Evolutionary conservation across 2,113 vertebrate species (phyloP).

Genomic region (Petroica traversi): DNA sequence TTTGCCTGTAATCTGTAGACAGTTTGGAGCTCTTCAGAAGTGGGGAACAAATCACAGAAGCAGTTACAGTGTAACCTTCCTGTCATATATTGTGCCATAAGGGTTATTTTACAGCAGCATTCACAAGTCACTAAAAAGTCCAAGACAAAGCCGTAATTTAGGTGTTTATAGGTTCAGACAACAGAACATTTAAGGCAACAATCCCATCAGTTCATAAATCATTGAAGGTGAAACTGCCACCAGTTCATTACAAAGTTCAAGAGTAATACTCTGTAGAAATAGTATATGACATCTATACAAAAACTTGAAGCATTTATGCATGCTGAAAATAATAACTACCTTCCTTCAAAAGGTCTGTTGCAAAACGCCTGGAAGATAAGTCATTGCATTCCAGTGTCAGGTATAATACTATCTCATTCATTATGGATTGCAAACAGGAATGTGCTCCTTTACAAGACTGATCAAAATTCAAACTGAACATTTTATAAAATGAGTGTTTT

Average conservation of each 20-base stretch:
- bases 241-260: background rate
- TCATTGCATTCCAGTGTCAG: background rate
- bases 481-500: background rate
- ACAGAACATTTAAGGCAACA: background rate
- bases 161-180: background rate
- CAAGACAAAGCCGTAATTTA: background rate
- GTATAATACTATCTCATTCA: background rate
- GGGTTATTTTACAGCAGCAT: background rate
- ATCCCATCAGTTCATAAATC: background rate
- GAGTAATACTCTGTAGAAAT: background rate
- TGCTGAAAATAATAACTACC: background rate
- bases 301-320: background rate
- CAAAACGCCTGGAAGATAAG: background rate
- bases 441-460: background rate
- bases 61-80: background rate
- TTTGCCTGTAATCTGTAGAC: background rate
- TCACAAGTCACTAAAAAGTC: background rate
- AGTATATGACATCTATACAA: background rate
- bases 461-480: background rate
- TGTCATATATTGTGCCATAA: background rate
- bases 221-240: background rate
- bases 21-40: background rate
- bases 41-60: background rate
- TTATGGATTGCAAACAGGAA: background rate
- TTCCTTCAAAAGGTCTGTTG: background rate